A percentile compares a stretch with the other conserved stretches of the same genome.
Evolutionary conservation across 1,140 invertebrate genomes (phyloP).

Genomic region (Leguminivora glycinivorella): DNA sequence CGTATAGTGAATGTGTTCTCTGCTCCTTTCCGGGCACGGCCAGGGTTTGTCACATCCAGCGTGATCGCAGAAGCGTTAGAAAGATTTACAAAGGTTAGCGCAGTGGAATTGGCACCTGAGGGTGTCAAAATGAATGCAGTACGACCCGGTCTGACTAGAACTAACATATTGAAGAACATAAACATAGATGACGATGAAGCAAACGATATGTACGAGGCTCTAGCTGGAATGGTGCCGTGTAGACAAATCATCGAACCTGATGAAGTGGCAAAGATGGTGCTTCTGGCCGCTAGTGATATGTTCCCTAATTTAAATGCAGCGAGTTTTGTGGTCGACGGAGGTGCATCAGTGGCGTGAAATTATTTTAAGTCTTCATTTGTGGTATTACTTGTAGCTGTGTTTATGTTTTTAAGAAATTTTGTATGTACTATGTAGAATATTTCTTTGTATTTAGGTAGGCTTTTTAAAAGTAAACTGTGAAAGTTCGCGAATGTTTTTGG

Average conservation of each 20-base stretch:
- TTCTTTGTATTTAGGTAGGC: too few species aligned
- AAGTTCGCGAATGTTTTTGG: too few species aligned
- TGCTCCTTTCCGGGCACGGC: conserved; percentile 35
- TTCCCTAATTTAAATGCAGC: conserved; percentile 89
- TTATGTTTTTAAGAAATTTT: not conserved
- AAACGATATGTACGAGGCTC: conserved; percentile 78
- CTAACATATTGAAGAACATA: conserved; percentile 80
- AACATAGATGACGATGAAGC: conserved; percentile 80
- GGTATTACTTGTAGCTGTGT: not conserved
- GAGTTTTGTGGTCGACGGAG: conserved; percentile 89
- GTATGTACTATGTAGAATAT: too few species aligned
- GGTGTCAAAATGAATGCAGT: conserved; percentile 84
- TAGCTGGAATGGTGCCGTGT: conserved; percentile 86
- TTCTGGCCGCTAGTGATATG: conserved; percentile 88
- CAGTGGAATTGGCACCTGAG: conserved; percentile 75
- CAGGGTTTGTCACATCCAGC: conserved; percentile 40
- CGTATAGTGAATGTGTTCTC: conserved; percentile 51
- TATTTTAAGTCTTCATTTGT: not conserved
- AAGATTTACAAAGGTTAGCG: conserved; percentile 83
- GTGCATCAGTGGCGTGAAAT: conserved; percentile 33
- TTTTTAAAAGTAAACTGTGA: too few species aligned
- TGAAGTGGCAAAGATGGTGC: conserved; percentile 89
- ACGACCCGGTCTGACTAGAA: conserved; percentile 82
- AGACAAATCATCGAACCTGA: conserved; percentile 83
- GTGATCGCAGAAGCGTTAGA: conserved; percentile 73